Evolutionary conservation across 2,797 vertebrate species (phyloP).

Genomic region (Otus scops): DNA sequence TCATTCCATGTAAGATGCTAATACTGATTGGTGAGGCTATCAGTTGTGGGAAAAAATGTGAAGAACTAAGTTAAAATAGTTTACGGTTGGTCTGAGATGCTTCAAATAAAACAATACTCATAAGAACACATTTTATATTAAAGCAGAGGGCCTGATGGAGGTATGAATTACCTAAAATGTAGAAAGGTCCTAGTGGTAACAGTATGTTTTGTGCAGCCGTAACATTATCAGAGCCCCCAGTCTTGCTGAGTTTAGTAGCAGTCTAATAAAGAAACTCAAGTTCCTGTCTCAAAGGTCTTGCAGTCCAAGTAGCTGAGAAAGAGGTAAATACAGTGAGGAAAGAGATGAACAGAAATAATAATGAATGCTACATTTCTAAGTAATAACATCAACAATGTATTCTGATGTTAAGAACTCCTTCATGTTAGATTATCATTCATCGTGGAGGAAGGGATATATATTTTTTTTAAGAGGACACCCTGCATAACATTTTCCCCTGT

Average conservation of each 20-base stretch:
- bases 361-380: neutral
- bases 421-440: neutral
- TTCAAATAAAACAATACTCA: neutral
- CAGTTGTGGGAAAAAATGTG: neutral
- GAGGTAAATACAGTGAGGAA: neutral
- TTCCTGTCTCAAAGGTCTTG: neutral
- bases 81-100: neutral
- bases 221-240: neutral
- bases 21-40: neutral
- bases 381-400: neutral
- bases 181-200: neutral
- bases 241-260: neutral
- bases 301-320: neutral
- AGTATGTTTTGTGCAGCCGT: neutral
- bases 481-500: neutral
- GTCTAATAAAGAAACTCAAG: neutral
- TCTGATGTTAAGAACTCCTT: neutral
- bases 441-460: neutral
- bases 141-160: neutral
- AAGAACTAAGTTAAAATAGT: neutral
- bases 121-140: neutral
- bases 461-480: rapidly evolving
- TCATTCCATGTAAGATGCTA: neutral
- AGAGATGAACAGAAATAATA: neutral
- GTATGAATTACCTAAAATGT: neutral